Percentiles rank a stretch among this genome's conserved stretches.
Evolutionary conservation across 2,888 invertebrate species (phyloP).

Genomic region (Metacarcinus magister): DNA sequence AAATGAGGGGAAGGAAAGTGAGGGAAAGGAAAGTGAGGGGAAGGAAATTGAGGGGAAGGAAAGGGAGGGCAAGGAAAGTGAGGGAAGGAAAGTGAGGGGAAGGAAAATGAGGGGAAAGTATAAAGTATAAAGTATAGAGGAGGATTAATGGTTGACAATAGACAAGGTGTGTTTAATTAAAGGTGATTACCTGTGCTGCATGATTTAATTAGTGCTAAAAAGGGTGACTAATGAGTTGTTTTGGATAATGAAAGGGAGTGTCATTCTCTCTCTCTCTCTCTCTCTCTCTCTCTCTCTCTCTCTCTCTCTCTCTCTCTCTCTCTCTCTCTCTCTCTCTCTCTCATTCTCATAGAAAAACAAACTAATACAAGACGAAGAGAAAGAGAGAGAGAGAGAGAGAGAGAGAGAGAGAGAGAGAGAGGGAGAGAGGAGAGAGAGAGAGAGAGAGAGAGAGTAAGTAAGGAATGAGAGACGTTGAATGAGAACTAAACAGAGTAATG

Average conservation of each 20-base stretch:
- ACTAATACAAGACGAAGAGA: neutral
- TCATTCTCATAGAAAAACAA: neutral
- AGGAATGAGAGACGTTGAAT: too few relatives aligned
- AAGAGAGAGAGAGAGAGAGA: too few relatives aligned
- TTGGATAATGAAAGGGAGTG: too few relatives aligned
- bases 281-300: conserved; percentile 57
- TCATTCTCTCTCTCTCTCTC: neutral
- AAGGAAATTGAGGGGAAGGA: neutral
- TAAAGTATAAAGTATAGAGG: neutral
- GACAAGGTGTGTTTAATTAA: too few relatives aligned
- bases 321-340: conserved; percentile 2
- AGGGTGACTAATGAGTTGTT: too few relatives aligned
- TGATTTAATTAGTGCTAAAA: too few relatives aligned
- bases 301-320: conserved; percentile 35
- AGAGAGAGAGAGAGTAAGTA: too few relatives aligned
- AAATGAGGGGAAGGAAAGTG: neutral
- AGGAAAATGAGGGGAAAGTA: too few relatives aligned
- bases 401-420: neutral
- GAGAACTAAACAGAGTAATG: too few relatives aligned
- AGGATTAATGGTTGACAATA: too few relatives aligned
- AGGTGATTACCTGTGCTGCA: too few relatives aligned
- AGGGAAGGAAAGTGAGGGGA: neutral
- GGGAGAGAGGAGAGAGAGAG: neutral
- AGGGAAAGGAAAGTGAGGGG: neutral
- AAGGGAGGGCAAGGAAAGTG: neutral